These are phyloP conservation scores for Callionymus lyra DNA, from an alignment of 2,113 vertebrate genomes.

Conservation along the genomic window DNA sequence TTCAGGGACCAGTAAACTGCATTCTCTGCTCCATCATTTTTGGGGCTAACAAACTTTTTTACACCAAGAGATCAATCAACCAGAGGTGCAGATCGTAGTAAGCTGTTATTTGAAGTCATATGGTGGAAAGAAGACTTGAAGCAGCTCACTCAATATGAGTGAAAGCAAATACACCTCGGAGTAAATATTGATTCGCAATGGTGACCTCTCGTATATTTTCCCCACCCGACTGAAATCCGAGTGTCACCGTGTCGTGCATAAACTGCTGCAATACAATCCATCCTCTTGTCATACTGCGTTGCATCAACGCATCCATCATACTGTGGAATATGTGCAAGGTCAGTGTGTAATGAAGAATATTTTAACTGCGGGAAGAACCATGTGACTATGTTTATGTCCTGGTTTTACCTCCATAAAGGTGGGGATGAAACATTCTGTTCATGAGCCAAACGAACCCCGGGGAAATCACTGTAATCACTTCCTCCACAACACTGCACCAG, in stretches of 20 bases:
- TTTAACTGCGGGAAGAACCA: constrained; percentile 27
- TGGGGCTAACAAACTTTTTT: too few species aligned
- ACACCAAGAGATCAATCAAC: too few species aligned
- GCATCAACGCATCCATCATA: constrained; percentile 41
- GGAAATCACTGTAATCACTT: constrained; percentile 64
- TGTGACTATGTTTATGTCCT: too few species aligned
- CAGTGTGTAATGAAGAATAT: constrained; percentile 38
- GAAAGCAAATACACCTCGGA: too few species aligned
- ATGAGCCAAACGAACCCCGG: constrained; percentile 50
- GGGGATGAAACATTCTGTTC: constrained; percentile 23
- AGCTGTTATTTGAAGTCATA: too few species aligned
- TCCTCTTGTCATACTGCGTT: constrained; percentile 36
- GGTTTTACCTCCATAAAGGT: too few species aligned
- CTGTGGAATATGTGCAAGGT: constrained; percentile 38
- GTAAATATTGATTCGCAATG: constrained; percentile 11
- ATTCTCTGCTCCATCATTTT: too few species aligned
- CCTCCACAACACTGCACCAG: constrained; percentile 5
- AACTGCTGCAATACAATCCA: constrained; percentile 37
- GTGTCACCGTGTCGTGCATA: constrained; percentile 14
- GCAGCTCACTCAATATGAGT: too few species aligned
- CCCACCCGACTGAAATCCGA: constrained; percentile 26
- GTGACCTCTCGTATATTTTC: constrained; percentile 12
- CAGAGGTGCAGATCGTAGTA: too few species aligned
- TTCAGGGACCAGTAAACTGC: too few species aligned
- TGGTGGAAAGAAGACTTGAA: too few species aligned